Evolutionary conservation across 2,797 vertebrate genomes (phyloP), one percentile per base, ranked within the genome.

Genomic region (Enteromius radiatus): DNA sequence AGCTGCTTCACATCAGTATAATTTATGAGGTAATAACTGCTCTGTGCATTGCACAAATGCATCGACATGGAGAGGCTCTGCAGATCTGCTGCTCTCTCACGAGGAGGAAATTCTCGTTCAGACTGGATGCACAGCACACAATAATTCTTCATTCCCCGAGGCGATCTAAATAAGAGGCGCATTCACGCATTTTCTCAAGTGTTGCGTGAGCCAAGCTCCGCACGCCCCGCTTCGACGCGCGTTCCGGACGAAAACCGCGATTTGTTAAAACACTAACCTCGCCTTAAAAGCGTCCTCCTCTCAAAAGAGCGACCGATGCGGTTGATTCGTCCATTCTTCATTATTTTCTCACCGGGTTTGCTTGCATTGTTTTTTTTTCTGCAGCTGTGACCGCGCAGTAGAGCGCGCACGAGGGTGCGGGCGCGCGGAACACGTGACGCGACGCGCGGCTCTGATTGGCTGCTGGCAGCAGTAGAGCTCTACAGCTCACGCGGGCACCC

Each of bases 381-480:
- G 36, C 59, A 3, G 6, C 4, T 15, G 80, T 56, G 80, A 33
- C 23, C 36, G 80, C 17, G 71, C 70, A 65, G n/a, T 43, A 65
- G 31, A 19, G 14, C 23, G 70, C 19, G 28, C n/a, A 1, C 8
- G 33, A 1, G 12, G 59, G 26, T 14, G 17, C 45, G 43, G 12
- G 79, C 15, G 59, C 45, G 43, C 45, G 11, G 68, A 21, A 10
- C 45, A 28, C 21, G 75, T 82, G 81, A 59, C 6, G 12, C n/a
- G 23, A 64, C 17, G 63, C 69, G 4, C 3, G 69, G 8, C 23
- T 76, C 71, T 73, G 84, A 89, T 90, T 90, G 88, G 88, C 85
- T 88, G 84, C 69, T 8, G 23, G 41, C 81, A 73, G 63, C 88
- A 89, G 89, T 90, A 90, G 89, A 90, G 28, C 82, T 90, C 89